Percentiles rank a stretch among this genome's conserved stretches.
These are phyloP conservation scores for Papilio machaon DNA, from an alignment of 1,140 invertebrate genomes.

Conservation along the genomic window DNA sequence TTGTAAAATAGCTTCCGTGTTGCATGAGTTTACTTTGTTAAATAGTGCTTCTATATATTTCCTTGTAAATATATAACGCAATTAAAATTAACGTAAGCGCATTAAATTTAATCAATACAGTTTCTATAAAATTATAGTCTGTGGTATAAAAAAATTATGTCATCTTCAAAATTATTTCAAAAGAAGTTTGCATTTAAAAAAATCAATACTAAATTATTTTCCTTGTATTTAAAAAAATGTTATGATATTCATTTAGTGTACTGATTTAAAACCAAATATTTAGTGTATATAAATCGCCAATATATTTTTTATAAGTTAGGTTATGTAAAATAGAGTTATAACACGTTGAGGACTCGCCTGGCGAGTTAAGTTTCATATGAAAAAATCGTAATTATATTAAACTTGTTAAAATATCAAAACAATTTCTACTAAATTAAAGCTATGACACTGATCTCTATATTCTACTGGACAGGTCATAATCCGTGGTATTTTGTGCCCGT, in stretches of 20 bases:
- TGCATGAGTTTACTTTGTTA: not conserved
- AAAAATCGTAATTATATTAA: not conserved
- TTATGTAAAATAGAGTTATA: not conserved
- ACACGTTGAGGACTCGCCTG: too few relatives aligned
- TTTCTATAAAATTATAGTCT: not conserved
- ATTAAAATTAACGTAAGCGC: not conserved
- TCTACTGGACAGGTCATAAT: too few relatives aligned
- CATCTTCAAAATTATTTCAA: not conserved
- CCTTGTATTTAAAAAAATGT: not conserved
- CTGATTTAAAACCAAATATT: slow-evolving; percentile 70
- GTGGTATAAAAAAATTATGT: not conserved
- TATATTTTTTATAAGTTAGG: not conserved
- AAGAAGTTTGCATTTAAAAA: not conserved
- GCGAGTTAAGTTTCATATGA: not conserved
- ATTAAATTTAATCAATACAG: not conserved
- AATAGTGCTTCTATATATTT: slow-evolving; percentile 1
- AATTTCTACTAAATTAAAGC: too few relatives aligned
- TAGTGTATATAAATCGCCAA: slow-evolving; percentile 58
- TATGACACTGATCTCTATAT: too few relatives aligned
- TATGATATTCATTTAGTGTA: slow-evolving; percentile 41
- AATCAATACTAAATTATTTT: not conserved
- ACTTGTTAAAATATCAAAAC: too few relatives aligned
- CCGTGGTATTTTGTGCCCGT: too few relatives aligned
- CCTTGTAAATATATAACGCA: not conserved
- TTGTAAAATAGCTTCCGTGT: not conserved